Conservation (phyloP, 1,140 invertebrate species). For the Drosophila ercepeae region DNA sequence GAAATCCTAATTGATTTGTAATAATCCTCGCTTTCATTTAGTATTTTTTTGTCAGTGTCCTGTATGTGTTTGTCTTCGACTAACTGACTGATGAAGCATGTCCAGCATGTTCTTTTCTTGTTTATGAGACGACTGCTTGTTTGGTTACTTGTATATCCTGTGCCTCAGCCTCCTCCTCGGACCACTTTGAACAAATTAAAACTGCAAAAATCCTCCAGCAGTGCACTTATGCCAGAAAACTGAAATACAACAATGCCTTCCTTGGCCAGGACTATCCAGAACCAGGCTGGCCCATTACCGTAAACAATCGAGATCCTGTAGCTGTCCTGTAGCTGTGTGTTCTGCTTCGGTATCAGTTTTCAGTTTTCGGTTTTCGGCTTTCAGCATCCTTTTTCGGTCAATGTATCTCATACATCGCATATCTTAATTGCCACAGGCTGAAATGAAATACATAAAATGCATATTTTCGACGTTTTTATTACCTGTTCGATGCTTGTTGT, state of each 20-base stretch:
- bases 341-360: too few relatives aligned
- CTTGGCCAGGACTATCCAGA: neutral
- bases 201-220: conserved; percentile 70
- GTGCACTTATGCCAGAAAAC: conserved; percentile 60
- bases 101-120: conserved; percentile 49
- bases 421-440: conserved; percentile 63
- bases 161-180: conserved; percentile 5
- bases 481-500: conserved; percentile 34
- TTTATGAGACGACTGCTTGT: conserved; percentile 33
- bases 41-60: neutral
- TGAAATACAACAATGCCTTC: neutral
- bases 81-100: conserved; percentile 62
- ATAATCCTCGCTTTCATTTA: too few relatives aligned
- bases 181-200: conserved; percentile 78
- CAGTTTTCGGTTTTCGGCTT: too few relatives aligned
- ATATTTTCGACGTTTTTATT: conserved; percentile 55
- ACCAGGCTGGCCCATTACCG: conserved; percentile 47
- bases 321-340: too few relatives aligned
- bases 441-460: conserved; percentile 54
- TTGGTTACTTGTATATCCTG: conserved; percentile 15
- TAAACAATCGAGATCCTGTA: conserved; percentile 57
- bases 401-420: conserved; percentile 29
- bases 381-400: neutral
- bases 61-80: conserved; percentile 30
- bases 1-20: too few relatives aligned